Evolutionary conservation across 1,140 invertebrate species (phyloP).

Genomic region (Daktulosphaira vitifoliae): DNA sequence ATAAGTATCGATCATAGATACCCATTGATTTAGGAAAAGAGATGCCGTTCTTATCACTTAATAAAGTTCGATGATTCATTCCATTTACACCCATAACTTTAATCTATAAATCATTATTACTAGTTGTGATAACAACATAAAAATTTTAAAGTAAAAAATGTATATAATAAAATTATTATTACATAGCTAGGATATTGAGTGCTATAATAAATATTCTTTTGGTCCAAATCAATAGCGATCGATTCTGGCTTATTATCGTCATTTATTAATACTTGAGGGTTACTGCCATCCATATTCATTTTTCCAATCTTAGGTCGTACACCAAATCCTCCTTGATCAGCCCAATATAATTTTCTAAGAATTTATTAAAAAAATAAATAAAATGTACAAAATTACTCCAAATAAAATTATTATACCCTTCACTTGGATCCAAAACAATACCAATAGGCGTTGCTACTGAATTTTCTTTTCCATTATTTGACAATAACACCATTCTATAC

Average conservation of each 20-base stretch:
- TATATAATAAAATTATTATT: no score
- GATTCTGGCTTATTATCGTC: constrained; percentile 64
- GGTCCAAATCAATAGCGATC: constrained; percentile 75
- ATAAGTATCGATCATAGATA: constrained; percentile 72
- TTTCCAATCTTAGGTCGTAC: constrained; percentile 83
- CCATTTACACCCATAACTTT: constrained; percentile 69
- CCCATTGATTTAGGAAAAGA: constrained; percentile 71
- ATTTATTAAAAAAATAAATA: constrained; percentile 33
- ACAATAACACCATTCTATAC: constrained; percentile 77
- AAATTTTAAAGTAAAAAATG: no score
- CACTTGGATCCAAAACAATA: constrained; percentile 80
- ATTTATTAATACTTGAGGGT: constrained; percentile 58
- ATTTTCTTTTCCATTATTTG: constrained; percentile 77
- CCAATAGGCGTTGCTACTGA: constrained; percentile 82
- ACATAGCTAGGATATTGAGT: constrained; percentile 47
- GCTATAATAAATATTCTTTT: constrained; percentile 78
- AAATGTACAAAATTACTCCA: no score
- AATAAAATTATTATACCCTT: no score
- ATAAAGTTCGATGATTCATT: constrained; percentile 56
- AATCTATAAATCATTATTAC: constrained; percentile 49
- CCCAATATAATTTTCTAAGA: constrained; percentile 80
- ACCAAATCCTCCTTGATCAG: constrained; percentile 86
- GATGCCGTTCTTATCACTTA: constrained; percentile 61
- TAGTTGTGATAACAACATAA: no score
- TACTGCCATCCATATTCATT: constrained; percentile 88